Evolutionary conservation across 2,888 invertebrate genomes (phyloP).

Genomic region (Drosophila merina): DNA sequence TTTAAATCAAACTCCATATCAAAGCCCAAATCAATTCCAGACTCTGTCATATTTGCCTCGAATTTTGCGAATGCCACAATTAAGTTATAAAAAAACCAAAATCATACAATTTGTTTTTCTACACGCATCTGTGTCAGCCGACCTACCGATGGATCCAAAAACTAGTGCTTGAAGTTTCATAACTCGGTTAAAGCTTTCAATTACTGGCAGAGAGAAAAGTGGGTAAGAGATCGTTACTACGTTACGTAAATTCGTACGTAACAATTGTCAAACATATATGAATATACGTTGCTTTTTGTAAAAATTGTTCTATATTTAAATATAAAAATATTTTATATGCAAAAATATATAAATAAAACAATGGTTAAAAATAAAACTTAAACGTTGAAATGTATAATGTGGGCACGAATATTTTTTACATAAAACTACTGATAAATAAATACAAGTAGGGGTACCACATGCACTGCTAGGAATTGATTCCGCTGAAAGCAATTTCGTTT

Average conservation of each 20-base stretch:
- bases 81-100: slow-evolving; percentile 7
- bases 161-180: slow-evolving; percentile 28
- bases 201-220: slow-evolving; percentile 31
- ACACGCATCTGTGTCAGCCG: slow-evolving; percentile 31
- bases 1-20: slow-evolving; percentile 85
- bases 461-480: too few species aligned
- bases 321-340: too few species aligned
- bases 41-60: slow-evolving; percentile 84
- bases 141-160: slow-evolving; percentile 7
- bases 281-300: too few species aligned
- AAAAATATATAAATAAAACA: too few species aligned
- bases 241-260: not conserved
- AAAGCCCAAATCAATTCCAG: slow-evolving; percentile 88
- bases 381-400: too few species aligned
- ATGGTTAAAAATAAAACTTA: too few species aligned
- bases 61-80: not conserved
- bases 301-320: too few species aligned
- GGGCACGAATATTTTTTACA: too few species aligned
- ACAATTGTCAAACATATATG: too few species aligned
- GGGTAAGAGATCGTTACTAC: slow-evolving; percentile 30
- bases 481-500: too few species aligned
- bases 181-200: slow-evolving; percentile 38
- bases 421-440: too few species aligned
- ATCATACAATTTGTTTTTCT: slow-evolving; percentile 19
- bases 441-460: too few species aligned